Base-by-base conservation (phyloP, 2,797 vertebrate species). In the Alca torda region DNA sequence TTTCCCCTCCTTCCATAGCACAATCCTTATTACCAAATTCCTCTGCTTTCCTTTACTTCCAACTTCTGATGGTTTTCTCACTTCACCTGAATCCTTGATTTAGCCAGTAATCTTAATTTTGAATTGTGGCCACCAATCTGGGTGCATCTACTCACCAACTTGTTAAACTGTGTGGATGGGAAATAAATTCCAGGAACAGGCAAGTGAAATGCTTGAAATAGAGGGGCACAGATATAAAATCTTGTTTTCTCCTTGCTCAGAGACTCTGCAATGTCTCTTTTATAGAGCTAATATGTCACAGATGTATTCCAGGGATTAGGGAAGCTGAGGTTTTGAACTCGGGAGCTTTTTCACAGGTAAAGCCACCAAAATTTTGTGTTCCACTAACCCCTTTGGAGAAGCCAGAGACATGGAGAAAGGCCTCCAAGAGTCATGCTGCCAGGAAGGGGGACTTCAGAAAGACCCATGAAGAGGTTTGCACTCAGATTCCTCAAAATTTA, bases 311-410 rank as follows among this genome's bases (percentile, higher is more conserved):
- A 87, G 69, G 76, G 77, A 90, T 61, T 90, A 95, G 87, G 94
- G 54, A 95, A 95, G 74, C 82, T 89, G 73, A 95, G 83, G 64
- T 89, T 96, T 92, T 96, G 84, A 95, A 85, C 87, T 89, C 54
- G 15, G 93, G 70, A 95, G 93, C 89, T 96, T 96, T 96, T 94
- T 87, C 87, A 72, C 85, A 90, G 87, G 73, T 94, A 90, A 96
- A 95, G 46, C 39, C 89, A 93, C 77, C 89, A 95, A 93, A 96
- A 94, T 91, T 90, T 91, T 93, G 83, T 95, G 89, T 88, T 96
- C 88, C 45, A 75, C 90, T 97, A 93, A 95, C 17, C 77, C 80
- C 61, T 90, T 91, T 95, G 77, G 80, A 95, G 85, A 95, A 95
- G 39, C n/a, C 25, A 81, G 79, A 96, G 85, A 95, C 89, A 90